Evolutionary conservation across 2,797 vertebrate species (phyloP).

Genomic region (Astyanax mexicanus): DNA sequence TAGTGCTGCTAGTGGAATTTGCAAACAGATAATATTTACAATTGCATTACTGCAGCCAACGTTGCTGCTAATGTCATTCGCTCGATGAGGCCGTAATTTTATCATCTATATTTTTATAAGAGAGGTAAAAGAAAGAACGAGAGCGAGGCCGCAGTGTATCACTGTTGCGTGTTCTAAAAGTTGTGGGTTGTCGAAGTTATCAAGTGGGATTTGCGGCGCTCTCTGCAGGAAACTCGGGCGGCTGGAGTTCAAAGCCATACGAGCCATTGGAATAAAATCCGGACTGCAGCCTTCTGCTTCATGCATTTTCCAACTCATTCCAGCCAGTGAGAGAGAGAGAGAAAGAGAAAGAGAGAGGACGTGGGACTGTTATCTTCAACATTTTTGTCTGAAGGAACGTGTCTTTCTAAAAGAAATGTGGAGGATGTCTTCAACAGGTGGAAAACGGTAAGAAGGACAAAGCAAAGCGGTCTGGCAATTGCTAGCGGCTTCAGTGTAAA

Average conservation of each 20-base stretch:
- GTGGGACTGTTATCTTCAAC: constrained; percentile 73
- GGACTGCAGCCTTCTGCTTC: constrained; percentile 89
- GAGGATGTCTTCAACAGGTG: constrained; percentile 89
- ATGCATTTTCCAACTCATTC: constrained; percentile 86
- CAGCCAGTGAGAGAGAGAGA: constrained; percentile 76
- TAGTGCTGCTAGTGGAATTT: not conserved
- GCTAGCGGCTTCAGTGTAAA: constrained; percentile 14
- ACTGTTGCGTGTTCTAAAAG: constrained; percentile 80
- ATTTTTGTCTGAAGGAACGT: constrained; percentile 67
- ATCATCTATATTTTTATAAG: constrained; percentile 60
- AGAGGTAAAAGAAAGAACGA: not conserved
- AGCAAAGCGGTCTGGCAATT: constrained; percentile 8
- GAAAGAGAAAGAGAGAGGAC: constrained; percentile 80
- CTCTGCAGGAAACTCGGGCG: constrained; percentile 95
- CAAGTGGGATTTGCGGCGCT: constrained; percentile 97
- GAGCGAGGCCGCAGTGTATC: constrained; percentile 72
- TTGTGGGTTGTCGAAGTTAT: constrained; percentile 97
- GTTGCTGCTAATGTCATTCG: too few relatives aligned
- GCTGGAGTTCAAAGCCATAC: constrained; percentile 97
- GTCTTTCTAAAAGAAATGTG: constrained; percentile 66
- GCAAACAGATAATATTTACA: not conserved
- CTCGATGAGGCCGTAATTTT: not conserved
- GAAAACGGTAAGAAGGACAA: constrained; percentile 72
- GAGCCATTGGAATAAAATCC: constrained; percentile 96
- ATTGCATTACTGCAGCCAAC: too few relatives aligned